Evolutionary conservation across 2,113 vertebrate genomes (phyloP), one percentile per base, ranked within the genome.

Genomic region (Pachypanchax playfairii): DNA sequence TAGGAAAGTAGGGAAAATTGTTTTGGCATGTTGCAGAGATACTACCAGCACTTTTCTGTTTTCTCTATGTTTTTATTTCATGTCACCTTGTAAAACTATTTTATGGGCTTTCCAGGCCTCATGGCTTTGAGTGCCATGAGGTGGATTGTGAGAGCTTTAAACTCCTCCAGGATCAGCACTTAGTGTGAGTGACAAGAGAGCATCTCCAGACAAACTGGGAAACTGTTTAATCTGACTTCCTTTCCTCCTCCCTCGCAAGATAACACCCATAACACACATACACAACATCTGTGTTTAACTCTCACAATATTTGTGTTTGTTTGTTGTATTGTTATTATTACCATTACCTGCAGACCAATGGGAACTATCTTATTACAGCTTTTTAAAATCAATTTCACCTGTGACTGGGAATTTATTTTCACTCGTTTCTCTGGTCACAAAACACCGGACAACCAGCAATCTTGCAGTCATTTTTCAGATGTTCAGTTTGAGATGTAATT

Each of bases 81-180:
- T 88, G 82, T 86, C 89, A 89, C 88, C 87, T 91, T 90, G 85
- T 90, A 90, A 91, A 91, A 49, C 90, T 89, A 49, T 78, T 89
- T 89, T 89, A 91, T 88, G 83, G 78, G 69, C 84, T 86, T 75
- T 72, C 81, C 78, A 75, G 82, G 64, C 82, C 79, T 80, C 67
- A 55, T 67, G 71, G 63, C 73, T 59, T 26, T 38, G 47, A 80
- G 67, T 51, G 49, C 26, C 62, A 56, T 58, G 76, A 56, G 63
- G 70, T 70, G 80, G 73, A 73, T 73, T 82, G 41, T 74, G 41
- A 76, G 77, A 79, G 77, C 42, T 87, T 78, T 76, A 78, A 82
- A 79, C 35, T 70, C 77, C 74, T 77, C 38, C 66, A 63, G 71
- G 71, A 79, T 62, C 58, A 28, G 73, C 72, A 82, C 85, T 89